Base-by-base conservation (phyloP, 2,888 invertebrate species). In the Drosophila neutralis region DNA sequence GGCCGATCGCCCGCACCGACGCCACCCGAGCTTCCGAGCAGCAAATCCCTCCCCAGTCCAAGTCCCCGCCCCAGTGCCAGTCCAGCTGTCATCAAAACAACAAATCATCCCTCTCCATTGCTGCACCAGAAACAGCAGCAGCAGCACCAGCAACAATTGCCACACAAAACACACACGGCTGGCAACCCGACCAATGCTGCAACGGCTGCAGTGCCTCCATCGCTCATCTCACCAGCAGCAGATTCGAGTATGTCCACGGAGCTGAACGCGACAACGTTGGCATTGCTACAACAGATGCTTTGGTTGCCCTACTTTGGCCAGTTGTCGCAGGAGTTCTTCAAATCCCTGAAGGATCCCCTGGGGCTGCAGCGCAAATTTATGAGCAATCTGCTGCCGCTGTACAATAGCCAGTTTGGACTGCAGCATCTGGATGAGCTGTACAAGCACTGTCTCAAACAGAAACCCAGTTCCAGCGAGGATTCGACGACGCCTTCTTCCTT, bases 261-360 rank as follows among this genome's bases (percentile, higher is more conserved):
- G 69, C 95, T 96, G 51, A 95, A 96, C 86, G 95, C 95, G 0
- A 96, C 96, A 0, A 95, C 95, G 3, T 94, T 95, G 54, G 95
- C 95, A 0, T 95, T 96, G 4, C 93, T 96, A 57, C 95, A 95
- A 86, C 96, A 96, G 89, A 96, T 96, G 95, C 91, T 96, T 76
- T 96, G 96, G 96, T 91, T 96, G 59, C 96, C 96, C 0, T 96
- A 96, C 87, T 89, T 93, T 45, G 92, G 92, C 1, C 92, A 93
- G 73, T 78, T 93, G 59, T 91, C 92, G 2, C 91, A 94, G 94
- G 92, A 94, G 93, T 58, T 95, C 93, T 91, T 93, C 83, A 94
- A 89, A 92, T 93, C 89, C 78, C 92, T 91, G 63, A 92, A 91
- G 69, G 89, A 85, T 70, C 85, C 91, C 1, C 58, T 82, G 31